Conservation (phyloP, 2,888 invertebrate genomes). For the Bellardia bayeri region DNA sequence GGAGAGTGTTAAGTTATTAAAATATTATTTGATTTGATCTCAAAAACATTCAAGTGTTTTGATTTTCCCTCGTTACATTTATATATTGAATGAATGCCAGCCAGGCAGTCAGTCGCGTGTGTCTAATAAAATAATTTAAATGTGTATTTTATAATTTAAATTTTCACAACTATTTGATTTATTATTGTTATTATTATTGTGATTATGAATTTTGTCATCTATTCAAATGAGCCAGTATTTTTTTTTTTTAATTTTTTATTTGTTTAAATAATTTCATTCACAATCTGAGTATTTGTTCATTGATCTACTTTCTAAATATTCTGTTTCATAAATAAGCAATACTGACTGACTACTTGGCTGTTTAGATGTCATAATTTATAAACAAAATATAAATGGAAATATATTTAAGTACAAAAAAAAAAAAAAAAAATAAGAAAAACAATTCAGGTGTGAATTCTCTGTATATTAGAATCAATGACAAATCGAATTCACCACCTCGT, state of each 20-base stretch:
- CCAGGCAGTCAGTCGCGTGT: constrained; percentile 25
- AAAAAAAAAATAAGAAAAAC: neutral
- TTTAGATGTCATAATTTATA: constrained; percentile 15
- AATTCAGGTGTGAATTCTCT: constrained; percentile 52
- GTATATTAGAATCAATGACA: constrained; percentile 16
- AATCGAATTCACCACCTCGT: neutral
- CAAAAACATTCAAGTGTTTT: neutral
- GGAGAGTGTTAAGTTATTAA: no score
- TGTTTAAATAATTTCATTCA: constrained; percentile 24
- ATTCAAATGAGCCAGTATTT: constrained; percentile 32
- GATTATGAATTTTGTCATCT: constrained; percentile 24
- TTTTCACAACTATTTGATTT: constrained; percentile 48
- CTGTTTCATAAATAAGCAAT: neutral
- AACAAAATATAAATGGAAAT: constrained; percentile 18
- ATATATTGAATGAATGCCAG: no score
- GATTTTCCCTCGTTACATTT: constrained; percentile 1
- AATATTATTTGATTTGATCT: no score
- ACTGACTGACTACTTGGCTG: neutral
- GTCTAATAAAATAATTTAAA: constrained; percentile 47
- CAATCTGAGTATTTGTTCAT: neutral
- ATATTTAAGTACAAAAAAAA: no score
- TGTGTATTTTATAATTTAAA: constrained; percentile 12
- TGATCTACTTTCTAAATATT: constrained; percentile 30
- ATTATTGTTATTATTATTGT: constrained; percentile 17
- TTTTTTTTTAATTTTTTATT: neutral